Base-by-base conservation (phyloP, 2,888 invertebrate species). In the Orchesella flavescens region DNA sequence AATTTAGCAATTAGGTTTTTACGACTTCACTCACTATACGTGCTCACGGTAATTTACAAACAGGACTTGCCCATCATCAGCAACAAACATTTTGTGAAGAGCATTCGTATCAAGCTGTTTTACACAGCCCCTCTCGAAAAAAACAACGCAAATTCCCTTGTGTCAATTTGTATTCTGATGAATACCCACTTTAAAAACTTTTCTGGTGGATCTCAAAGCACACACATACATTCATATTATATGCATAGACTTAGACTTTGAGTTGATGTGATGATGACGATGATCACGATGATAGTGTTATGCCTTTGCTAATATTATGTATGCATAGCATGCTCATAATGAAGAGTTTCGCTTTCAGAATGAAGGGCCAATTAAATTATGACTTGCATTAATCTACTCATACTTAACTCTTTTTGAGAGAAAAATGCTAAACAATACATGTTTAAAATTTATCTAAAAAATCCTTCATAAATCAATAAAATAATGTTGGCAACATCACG, bases 1-100 rank as follows among this genome's bases (percentile, higher is more conserved):
- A 84, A 84, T 80, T 84, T 84, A 84, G 80, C 84, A 84, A 84
- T 84, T 84, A 80, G 84, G 76, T 63, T 84, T 84, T 84, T 84
- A 84, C 79, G 84, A 84, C 84, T 80, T 84, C 75, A 84, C 73
- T 78, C 74, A 83, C 73, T 73, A 78, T 69, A 63, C 82, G 75
- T 82, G 82, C 82, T 82, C 76, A 76, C 71, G 75, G 75, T 81
- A 81, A 81, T 81, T 81, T 81, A 75, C 74, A 76, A 83, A 83
- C 83, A 83, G 76, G 69, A 71, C 81, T 81, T 81, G 69, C 68
- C 75, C 68, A 75, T 75, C 75, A 65, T 72, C 65, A 72, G 68
- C 77, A 43, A 61, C 76, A 76, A 65, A 49, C 53, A 57, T 72
- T n/a, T 43, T 43, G 4, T 59, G 46, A 43, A 71, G 43, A 65